Evolutionary conservation across 1,140 invertebrate genomes (phyloP).

Genomic region (Venustaconcha ellipsiformis): DNA sequence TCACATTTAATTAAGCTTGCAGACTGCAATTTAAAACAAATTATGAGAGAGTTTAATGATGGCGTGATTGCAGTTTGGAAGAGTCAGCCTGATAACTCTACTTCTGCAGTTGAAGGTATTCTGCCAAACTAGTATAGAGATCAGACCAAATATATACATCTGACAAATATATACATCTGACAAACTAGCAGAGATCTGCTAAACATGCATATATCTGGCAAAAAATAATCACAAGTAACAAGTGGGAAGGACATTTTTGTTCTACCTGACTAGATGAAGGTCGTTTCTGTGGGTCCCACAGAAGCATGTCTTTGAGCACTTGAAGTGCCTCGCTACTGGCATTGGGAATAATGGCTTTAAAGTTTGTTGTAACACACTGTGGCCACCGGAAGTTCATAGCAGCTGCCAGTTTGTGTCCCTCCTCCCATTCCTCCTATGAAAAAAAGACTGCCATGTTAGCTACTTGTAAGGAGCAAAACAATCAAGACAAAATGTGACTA

Average conservation of each 20-base stretch:
- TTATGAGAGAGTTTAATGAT: too few relatives aligned
- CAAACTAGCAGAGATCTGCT: not conserved
- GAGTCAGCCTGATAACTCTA: too few relatives aligned
- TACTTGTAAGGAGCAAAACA: too few relatives aligned
- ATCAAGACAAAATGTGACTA: too few relatives aligned
- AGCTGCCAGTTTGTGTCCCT: slow-evolving; percentile 91
- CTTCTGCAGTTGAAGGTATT: too few relatives aligned
- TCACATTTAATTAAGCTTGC: too few relatives aligned
- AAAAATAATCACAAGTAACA: not conserved
- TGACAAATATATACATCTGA: not conserved
- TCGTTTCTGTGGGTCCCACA: slow-evolving; percentile 93
- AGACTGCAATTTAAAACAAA: too few relatives aligned
- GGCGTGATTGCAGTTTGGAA: too few relatives aligned
- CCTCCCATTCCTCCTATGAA: slow-evolving; percentile 90
- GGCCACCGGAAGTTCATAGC: slow-evolving; percentile 98
- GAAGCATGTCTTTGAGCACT: slow-evolving; percentile 87
- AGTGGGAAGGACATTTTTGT: too few relatives aligned
- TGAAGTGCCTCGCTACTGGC: slow-evolving; percentile 86
- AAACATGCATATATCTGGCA: not conserved
- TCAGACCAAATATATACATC: not conserved
- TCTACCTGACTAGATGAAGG: slow-evolving; percentile 79
- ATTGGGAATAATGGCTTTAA: slow-evolving; percentile 86
- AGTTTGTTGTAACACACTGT: slow-evolving; percentile 71
- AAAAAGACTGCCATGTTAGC: not conserved
- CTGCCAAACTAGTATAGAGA: too few relatives aligned